Conservation (phyloP, 2,113 vertebrate species). For the Lepidothrix coronata region DNA sequence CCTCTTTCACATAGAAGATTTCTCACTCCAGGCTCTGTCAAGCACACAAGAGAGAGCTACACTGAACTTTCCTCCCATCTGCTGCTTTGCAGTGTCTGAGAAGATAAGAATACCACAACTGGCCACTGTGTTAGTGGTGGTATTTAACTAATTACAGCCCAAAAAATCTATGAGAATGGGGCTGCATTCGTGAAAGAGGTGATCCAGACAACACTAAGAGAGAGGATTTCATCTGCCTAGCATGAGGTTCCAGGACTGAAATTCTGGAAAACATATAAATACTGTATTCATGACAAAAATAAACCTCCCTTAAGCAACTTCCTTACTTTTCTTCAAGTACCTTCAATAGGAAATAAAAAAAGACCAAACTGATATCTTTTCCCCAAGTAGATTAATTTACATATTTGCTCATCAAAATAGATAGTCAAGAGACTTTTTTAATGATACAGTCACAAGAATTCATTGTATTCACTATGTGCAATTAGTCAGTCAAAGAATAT, state of each 20-base stretch:
- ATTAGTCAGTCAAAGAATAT: background rate
- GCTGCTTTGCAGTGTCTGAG: background rate
- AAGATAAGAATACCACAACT: background rate
- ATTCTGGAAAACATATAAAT: background rate
- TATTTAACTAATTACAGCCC: background rate
- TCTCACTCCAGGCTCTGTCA: background rate
- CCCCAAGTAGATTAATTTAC: background rate
- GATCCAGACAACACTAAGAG: background rate
- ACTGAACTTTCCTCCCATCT: background rate
- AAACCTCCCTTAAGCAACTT: background rate
- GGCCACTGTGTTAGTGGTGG: accelerated
- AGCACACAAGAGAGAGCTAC: background rate
- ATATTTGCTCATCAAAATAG: conserved; percentile 28
- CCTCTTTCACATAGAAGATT: background rate
- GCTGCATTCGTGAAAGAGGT: background rate
- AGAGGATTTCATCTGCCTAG: background rate
- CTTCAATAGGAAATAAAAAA: background rate
- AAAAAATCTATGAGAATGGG: background rate
- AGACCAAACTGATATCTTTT: background rate
- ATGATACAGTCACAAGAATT: background rate
- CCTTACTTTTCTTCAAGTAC: background rate
- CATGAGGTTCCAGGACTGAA: background rate
- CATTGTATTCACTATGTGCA: background rate
- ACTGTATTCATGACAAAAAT: background rate
- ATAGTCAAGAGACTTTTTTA: background rate